Evolutionary conservation across 2,888 invertebrate species (phyloP), one percentile per base, ranked within the genome.

Genomic region (Folsomia candida): DNA sequence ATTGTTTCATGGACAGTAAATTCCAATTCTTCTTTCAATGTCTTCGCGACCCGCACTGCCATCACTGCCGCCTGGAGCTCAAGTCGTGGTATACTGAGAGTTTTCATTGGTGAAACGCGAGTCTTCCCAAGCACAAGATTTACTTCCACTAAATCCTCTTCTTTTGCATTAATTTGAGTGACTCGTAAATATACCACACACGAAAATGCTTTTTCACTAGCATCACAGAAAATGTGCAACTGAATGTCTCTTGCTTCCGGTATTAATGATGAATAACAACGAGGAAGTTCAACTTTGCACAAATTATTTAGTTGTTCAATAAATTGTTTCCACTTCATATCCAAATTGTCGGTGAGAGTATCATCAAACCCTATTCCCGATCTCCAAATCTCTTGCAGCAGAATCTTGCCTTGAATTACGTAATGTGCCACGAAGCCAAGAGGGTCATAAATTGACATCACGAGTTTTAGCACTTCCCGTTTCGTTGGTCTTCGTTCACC

Each of bases 371-470:
- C n/a, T n/a, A n/a, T n/a, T n/a, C n/a, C n/a, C n/a, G n/a, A n/a
- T 54, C 65, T 28, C 67, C 70, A 70, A 1, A 26, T 25, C 22
- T 24, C 26, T 51, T 70, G 70, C 4, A 66, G 4, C 3, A 70
- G 2, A 1, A 70, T 61, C 26, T 65, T 61, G 0, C 66, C 70
- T 61, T 67, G 27, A 0, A 70, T 51, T 14, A 26, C 47, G 20
- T 37, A 67, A 24, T 70, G 26, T 0, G 26, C 57, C 1, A 70
- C 18, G 9, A 70, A 57, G 2, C 70, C 70, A 0, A 70, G 22
- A 1, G 70, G 70, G 27, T 70, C 70, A 18, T 29, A 70, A 1
- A 70, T 3, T 18, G 70, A 67, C 70, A 70, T 70, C 0, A 67
- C 24, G 2, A 70, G 47, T 9, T 29, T 24, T 18, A 65, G 57